Conservation (phyloP, 2,797 vertebrate species). For the Sibirionetta formosa region DNA sequence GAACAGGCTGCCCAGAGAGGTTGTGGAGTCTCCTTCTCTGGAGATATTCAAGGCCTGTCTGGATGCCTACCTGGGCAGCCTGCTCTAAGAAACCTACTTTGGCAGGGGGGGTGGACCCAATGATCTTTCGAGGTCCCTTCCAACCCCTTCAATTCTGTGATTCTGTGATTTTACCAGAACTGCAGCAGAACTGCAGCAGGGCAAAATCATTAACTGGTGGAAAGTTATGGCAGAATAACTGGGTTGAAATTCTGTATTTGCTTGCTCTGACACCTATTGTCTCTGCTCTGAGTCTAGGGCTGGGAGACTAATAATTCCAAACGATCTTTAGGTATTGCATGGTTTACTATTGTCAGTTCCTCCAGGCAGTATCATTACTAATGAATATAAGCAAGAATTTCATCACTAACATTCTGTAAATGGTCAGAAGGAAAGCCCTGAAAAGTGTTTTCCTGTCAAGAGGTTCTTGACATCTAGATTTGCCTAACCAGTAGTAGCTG, state of each 20-base stretch:
- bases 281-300: background rate
- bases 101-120: no score
- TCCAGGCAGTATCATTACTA: background rate
- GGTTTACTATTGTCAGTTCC: accelerated
- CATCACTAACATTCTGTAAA: background rate
- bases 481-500: accelerated
- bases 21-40: no score
- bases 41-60: no score
- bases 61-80: no score
- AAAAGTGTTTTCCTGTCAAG: accelerated
- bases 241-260: background rate
- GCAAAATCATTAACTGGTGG: background rate
- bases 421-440: background rate
- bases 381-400: background rate
- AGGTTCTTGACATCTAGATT: background rate
- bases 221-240: background rate
- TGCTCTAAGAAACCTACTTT: no score
- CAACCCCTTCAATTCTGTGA: no score
- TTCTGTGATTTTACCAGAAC: no score
- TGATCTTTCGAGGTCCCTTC: no score
- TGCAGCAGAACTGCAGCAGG: background rate
- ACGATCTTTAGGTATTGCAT: accelerated
- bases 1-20: no score
- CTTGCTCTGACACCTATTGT: background rate
- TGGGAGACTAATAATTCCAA: background rate